Percentiles rank a stretch among this genome's conserved stretches.
These are phyloP conservation scores for Oxystoma pomonae DNA, from an alignment of 2,888 invertebrate species.

Conservation along the genomic window DNA sequence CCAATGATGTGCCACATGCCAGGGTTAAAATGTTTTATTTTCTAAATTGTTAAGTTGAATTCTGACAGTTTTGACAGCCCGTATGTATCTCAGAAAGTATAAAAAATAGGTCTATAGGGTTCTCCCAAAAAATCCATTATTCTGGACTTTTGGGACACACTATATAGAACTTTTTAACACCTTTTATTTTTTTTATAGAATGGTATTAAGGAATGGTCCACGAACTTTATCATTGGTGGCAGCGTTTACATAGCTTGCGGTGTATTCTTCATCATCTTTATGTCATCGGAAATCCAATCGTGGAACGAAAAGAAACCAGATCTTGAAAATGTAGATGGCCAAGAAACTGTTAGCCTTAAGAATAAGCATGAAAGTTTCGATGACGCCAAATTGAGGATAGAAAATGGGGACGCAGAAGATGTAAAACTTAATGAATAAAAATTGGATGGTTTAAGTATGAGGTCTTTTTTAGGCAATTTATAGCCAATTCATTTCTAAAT, in stretches of 20 bases:
- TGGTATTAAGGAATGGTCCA: constrained; percentile 44
- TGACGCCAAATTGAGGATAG: background rate
- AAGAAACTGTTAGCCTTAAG: constrained; percentile 14
- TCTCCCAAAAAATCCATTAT: too few species aligned
- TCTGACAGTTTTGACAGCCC: too few species aligned
- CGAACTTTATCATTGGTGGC: constrained; percentile 44
- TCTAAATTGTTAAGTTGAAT: too few species aligned
- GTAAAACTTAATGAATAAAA: constrained; percentile 8
- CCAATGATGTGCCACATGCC: too few species aligned
- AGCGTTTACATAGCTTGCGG: constrained; percentile 40
- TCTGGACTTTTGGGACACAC: too few species aligned
- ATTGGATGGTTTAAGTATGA: too few species aligned
- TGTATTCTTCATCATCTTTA: constrained; percentile 43
- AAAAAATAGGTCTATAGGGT: too few species aligned
- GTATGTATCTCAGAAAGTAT: too few species aligned
- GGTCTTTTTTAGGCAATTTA: too few species aligned
- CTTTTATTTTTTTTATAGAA: constrained; percentile 34
- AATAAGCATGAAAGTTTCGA: constrained; percentile 11
- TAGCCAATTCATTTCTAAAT: too few species aligned
- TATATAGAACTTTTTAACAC: background rate
- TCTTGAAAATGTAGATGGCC: background rate
- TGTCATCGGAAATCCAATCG: constrained; percentile 43
- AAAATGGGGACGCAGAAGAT: constrained; percentile 3
- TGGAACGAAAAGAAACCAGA: constrained; percentile 39
- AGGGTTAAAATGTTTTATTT: too few species aligned